phyloP scores from a whole-genome alignment of 1,140 invertebrate genomes.

The Scaptomyza hsui region DNA sequence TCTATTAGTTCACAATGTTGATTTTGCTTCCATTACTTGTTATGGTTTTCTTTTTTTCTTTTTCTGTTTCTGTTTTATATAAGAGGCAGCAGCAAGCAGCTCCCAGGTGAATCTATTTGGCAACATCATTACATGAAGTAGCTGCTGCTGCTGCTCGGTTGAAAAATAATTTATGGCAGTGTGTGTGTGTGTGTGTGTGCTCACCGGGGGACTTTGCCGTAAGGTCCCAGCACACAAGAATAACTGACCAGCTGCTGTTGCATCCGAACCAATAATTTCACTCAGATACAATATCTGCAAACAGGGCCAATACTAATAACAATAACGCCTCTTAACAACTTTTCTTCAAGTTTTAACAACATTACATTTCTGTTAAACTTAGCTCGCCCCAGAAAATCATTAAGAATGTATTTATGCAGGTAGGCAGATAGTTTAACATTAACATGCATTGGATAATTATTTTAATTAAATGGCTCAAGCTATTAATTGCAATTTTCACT shows the following conservation, averaged over 20 bases:
- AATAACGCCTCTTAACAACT: no score
- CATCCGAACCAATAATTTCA: background rate
- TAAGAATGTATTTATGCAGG: no score
- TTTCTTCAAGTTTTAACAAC: no score
- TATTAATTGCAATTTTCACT: no score
- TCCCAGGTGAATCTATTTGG: conserved; percentile 8
- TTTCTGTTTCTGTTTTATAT: no score
- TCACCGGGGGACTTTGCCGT: background rate
- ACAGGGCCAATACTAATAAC: no score
- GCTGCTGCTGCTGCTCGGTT: conserved; percentile 1
- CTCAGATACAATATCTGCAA: background rate
- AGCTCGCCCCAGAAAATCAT: no score
- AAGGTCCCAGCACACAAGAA: background rate
- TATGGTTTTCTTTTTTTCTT: background rate
- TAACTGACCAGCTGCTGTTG: background rate
- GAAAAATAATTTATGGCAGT: background rate
- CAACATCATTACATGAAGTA: conserved; percentile 16
- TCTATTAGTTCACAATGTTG: conserved; percentile 20
- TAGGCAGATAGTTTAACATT: no score
- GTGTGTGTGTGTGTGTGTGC: background rate
- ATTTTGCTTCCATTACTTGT: conserved; percentile 2
- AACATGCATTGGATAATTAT: no score
- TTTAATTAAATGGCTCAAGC: no score
- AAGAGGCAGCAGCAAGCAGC: no score
- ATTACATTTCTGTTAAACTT: no score